Evolutionary conservation across 2,888 invertebrate species (phyloP).

Genomic region (Epistrophe grossulariae): DNA sequence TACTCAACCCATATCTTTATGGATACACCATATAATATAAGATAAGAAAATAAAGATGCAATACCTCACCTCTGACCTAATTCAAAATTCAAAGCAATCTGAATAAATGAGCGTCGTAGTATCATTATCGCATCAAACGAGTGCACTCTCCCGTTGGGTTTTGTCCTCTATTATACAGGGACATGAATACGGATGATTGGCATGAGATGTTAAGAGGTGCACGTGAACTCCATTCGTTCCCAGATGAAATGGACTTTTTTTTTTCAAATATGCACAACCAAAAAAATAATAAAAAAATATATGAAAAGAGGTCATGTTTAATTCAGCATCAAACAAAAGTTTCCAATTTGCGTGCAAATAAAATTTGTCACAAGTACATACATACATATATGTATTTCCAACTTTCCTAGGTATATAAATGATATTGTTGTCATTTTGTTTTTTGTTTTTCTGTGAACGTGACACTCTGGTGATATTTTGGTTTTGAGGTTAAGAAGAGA

Average conservation of each 20-base stretch:
- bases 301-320: conserved; percentile 13
- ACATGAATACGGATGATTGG: background rate
- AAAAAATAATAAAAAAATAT: background rate
- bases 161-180: background rate
- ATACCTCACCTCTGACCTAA: conserved; percentile 7
- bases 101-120: conserved; percentile 57
- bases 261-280: background rate
- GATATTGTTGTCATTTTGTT: background rate
- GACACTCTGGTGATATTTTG: conserved; percentile 7
- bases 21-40: background rate
- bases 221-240: background rate
- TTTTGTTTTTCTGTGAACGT: background rate
- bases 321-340: conserved; percentile 16
- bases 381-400: background rate
- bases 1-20: background rate
- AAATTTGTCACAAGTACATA: background rate
- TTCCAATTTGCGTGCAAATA: conserved; percentile 32
- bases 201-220: background rate
- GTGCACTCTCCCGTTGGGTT: conserved; percentile 16
- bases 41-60: conserved; percentile 14
- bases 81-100: conserved; percentile 54
- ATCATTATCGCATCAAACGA: conserved; percentile 38
- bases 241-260: background rate
- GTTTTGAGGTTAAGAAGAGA: background rate
- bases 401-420: too few species aligned